Base-by-base conservation (phyloP, 1,140 invertebrate species). In the Drosophila prosaltans region DNA sequence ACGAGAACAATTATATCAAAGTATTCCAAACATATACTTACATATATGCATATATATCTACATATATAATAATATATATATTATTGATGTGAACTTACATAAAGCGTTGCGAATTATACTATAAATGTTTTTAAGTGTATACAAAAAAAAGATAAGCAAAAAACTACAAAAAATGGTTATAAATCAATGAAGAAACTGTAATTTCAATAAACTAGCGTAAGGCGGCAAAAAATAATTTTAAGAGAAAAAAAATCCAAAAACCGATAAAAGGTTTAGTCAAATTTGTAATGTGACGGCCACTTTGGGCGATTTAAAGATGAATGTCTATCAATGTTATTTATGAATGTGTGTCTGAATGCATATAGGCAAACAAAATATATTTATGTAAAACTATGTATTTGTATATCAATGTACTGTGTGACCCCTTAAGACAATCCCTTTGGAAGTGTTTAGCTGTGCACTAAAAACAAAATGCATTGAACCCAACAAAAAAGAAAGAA, bases 181-280 rank as follows among this genome's bases (percentile, higher is more conserved):
- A 77, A 65, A 69, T 77, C 69, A 62, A 78, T 63, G 78, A 80
- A 91, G 91, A 92, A 92, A 92, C 91, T 91, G 91, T 92, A 92
- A 92, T 92, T 92, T 92, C 91, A 92, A 91, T 92, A 90, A 92
- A 92, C 58, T 65, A 59, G 76, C 79, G 68, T 60, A 4, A 60
- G 60, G 73, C 67, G 68, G 63, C 67, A 72, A 80, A 16, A 51
- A 51, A 3, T 10, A 36, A 36, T 26, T 81, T 76, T 74, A 78
- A 68, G 62, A 76, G 55, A 51, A 72, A 6, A 80, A 78, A 68
- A 67, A 72, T 16, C 16, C 16, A 63, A 57, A 68, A 30, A 16
- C 16, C 16, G 16, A 30, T 0, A 30, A 30, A 30, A 2, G 28
- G 28, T 65, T 90, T 80, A 88, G 85, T 78, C 63, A 75, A 80